Evolutionary conservation across 2,113 vertebrate species (phyloP), one percentile per base, ranked within the genome.

Genomic region (Dipodomys stephensi): DNA sequence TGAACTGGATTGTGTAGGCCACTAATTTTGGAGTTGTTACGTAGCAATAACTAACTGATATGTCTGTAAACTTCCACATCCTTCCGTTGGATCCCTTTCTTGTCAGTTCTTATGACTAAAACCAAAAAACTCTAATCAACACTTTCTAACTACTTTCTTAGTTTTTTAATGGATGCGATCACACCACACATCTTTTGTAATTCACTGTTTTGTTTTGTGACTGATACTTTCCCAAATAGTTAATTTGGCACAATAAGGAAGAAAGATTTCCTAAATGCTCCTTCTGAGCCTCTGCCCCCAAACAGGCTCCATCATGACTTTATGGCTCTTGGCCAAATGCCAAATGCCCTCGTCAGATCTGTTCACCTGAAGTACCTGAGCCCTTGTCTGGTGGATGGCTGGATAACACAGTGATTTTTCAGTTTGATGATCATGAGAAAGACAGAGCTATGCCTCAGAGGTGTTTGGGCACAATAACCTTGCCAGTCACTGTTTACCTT

Each of bases 141-240:
- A 83, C 23, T 53, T 91, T 35, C 57, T 3, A 80, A 22, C 11
- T 49, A 44, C 8, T 79, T 44, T 79, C 28, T 27, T 46, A 6
- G 82, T 82, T 18, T 85, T 67, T 72, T 87, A 83, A n/a, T 11
- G 65, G 32, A 76, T 67, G 16, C 53, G 4, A 46, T 78, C 57
- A 62, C 15, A 94, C 7, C n/a, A 30, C 10, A 27, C 7, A 68
- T 44, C 72, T 92, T 85, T 85, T 35, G 23, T 62, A 23, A 88
- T 82, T 53, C 62, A 25, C n/a, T 53, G n/a, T 82, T 71, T 93
- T 53, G 49, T 57, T 93, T 69, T 92, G 57, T 27, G 35, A 53
- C 27, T n/a, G 13, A 82, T 69, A 78, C 62, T 68, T 90, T 79
- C 32, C 12, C 8, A 30, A 78, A 30, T 4, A 71, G 30, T 81